Evolutionary conservation across 2,797 vertebrate species (phyloP), one percentile per base, ranked within the genome.

Genomic region (Onychomys torridus): DNA sequence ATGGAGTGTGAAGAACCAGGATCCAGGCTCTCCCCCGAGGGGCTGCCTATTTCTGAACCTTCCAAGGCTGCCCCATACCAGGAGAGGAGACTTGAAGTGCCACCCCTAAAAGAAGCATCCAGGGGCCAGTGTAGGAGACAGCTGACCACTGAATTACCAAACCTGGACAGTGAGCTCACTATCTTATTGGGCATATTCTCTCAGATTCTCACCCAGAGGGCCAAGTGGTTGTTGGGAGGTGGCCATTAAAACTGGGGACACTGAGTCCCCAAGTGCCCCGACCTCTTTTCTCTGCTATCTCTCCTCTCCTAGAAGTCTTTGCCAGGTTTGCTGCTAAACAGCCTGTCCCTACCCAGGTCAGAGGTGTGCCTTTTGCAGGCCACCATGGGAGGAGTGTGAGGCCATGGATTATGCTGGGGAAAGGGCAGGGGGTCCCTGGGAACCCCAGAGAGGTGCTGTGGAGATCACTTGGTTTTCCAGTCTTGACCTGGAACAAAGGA

Each of bases 1-100:
- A 3, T 8, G n/a, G 10, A 14, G 34, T 23, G 6, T 37, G 7
- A 23, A 76, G 57, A 59, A 40, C 69, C 69, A 65, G 43, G 17
- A 40, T 37, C 27, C 4, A 37, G 93, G n/a, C 8, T 49, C 65
- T 76, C 79, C 76, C 40, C 5, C 0, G 0, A 3, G 0, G 37
- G 4, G 25, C 12, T 79, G 78, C 16, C 46, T 34, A 25, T 17
- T 82, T 34, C 13, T 7, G n/a, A 92, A 12, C 49, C 9, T 79
- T 46, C 9, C 23, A 14, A 21, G 73, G 63, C 67, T 37, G 29
- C n/a, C 82, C 43, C 13, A 37, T 1, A 5, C 2, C 25, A 89
- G 83, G 55, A 61, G 55, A 27, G 49, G 49, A 67, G 87, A 61
- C 27, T 85, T 79, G 49, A 46, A 40, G 46, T 34, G 88, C 14